These are phyloP conservation scores for Frankliniella intonsa DNA, from an alignment of 2,888 invertebrate species.

Conservation along the genomic window DNA sequence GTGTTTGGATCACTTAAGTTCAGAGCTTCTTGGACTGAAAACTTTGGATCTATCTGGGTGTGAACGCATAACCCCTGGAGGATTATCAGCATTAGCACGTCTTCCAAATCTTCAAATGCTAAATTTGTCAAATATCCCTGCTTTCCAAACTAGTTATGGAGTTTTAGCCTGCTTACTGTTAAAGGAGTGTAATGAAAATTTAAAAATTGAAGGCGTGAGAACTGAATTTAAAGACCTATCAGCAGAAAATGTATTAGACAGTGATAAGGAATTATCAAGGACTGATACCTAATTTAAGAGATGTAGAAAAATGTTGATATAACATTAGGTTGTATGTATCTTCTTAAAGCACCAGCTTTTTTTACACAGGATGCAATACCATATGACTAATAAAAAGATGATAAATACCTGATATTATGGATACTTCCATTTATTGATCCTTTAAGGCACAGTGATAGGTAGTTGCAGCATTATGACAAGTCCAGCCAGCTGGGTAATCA, in stretches of 20 bases:
- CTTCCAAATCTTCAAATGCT: background rate
- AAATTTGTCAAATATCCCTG: background rate
- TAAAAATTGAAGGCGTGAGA: background rate
- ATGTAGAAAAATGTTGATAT: too few species aligned
- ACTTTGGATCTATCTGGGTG: background rate
- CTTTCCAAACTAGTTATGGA: background rate
- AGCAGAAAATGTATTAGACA: too few species aligned
- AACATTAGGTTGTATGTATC: too few species aligned
- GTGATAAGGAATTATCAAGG: too few species aligned
- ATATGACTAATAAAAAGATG: background rate
- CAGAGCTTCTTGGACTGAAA: background rate
- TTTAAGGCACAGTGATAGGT: slow-evolving; percentile 16
- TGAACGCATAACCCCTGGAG: background rate
- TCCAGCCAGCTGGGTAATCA: slow-evolving; percentile 22
- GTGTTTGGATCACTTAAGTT: background rate
- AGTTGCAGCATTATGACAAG: background rate
- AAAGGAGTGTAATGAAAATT: background rate
- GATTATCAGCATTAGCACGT: background rate
- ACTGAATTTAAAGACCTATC: too few species aligned
- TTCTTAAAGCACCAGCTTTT: too few species aligned
- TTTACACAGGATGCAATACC: too few species aligned
- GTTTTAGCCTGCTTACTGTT: background rate
- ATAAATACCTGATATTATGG: background rate
- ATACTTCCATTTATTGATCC: slow-evolving; percentile 16
- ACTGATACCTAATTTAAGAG: background rate